Conservation (phyloP, 2,888 invertebrate genomes). For the Perithous albicinctus region DNA sequence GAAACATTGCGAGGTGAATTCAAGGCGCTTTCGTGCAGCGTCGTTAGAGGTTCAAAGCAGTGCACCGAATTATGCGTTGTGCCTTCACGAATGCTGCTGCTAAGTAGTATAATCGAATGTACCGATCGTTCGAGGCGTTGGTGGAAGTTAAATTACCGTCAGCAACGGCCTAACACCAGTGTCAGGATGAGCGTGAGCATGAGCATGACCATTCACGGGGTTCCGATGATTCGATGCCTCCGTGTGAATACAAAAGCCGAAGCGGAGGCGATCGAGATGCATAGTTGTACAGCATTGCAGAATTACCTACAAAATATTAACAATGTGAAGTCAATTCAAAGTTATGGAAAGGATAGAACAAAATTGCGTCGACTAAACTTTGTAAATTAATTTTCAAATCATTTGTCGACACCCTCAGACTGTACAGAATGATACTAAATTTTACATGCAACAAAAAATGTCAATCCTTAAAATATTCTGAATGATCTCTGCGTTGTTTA, state of each 20-base stretch:
- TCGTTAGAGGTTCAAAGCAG: background rate
- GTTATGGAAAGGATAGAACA: too few relatives aligned
- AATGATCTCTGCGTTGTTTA: too few relatives aligned
- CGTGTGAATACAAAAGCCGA: background rate
- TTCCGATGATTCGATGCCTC: constrained; percentile 18
- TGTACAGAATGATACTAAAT: too few relatives aligned
- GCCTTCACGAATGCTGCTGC: constrained; percentile 9
- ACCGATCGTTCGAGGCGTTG: constrained; percentile 21
- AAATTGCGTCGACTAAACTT: too few relatives aligned
- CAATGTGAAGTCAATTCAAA: too few relatives aligned
- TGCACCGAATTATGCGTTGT: constrained; percentile 18
- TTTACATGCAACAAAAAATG: too few relatives aligned
- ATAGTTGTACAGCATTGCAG: background rate
- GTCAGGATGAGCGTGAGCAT: background rate
- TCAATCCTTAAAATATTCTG: too few relatives aligned
- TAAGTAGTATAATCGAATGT: constrained; percentile 27
- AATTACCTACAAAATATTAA: background rate
- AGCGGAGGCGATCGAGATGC: background rate
- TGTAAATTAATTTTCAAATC: too few relatives aligned
- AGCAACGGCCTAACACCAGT: constrained; percentile 5
- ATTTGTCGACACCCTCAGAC: too few relatives aligned
- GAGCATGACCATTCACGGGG: background rate
- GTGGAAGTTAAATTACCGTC: constrained; percentile 16
- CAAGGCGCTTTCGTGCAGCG: background rate
- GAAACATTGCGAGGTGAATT: constrained; percentile 16